Base-by-base conservation (phyloP, 2,797 vertebrate species). In the Peromyscus eremicus region DNA sequence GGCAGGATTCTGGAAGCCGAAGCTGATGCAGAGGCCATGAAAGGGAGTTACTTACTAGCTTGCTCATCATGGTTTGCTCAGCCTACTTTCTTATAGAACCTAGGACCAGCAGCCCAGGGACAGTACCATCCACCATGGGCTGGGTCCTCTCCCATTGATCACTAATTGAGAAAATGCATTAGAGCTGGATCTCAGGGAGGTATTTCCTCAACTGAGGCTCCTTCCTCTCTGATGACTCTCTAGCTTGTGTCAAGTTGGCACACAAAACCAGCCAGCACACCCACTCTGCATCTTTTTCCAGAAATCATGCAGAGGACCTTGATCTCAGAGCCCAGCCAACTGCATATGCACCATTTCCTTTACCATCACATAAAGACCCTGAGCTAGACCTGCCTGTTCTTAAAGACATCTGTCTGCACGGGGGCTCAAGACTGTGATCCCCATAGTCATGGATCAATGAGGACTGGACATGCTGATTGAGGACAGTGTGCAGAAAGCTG, bases 261-360 rank as follows among this genome's bases (percentile, higher is more conserved):
- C 29, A 68, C 29, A 68, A 68, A 68, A 68, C 5, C 12, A 68
- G 29, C 29, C 29, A 68, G 29, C 32, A 40, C 14, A 82, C 4
- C 55, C n/a, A 40, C 23, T 29, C 80, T 37, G 34, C 37, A 62
- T 66, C 62, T 95, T 79, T 94, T 93, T 94, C 95, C 84, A 95
- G 57, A 77, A 94, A 95, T 95, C 76, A 82, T 40, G 23, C 23
- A 40, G 86, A 93, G 77, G 85, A 62, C 71, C 73, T 82, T 94
- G 87, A 95, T 91, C 76, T 93, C 23, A 13, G 75, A 82, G 37
- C 62, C 32, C 27, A 91, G 70, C 14, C 85, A 96, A 89, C n/a
- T 32, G 8, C 5, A 29, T 9, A 29, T 1, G 29, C 73, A 71
- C 34, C 62, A 83, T 79, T 94, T 17, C 70, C 81, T 29, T 87